Evolutionary conservation across 2,113 vertebrate species (phyloP).

Genomic region (Brienomyrus longianalis): DNA sequence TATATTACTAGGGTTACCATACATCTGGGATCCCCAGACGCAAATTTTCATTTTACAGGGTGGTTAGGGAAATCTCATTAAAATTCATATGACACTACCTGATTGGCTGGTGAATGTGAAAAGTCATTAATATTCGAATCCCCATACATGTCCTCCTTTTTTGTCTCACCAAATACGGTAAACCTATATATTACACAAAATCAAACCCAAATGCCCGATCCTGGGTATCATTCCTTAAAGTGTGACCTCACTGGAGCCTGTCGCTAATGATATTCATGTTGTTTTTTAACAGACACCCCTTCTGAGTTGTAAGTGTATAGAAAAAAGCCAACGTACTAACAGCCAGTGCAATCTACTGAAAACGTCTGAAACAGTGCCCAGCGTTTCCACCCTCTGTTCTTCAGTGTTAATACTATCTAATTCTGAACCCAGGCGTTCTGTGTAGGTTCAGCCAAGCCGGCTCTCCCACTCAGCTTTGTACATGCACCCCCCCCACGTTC

Average conservation of each 20-base stretch:
- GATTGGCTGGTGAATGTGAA: no score
- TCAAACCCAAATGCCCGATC: not conserved
- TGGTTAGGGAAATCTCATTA: no score
- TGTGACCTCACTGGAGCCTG: not conserved
- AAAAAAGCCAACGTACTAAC: not conserved
- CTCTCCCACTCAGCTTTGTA: not conserved
- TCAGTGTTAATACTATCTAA: not conserved
- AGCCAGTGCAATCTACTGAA: not conserved
- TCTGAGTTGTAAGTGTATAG: not conserved
- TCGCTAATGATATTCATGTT: not conserved
- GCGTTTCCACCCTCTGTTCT: not conserved
- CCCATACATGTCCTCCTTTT: no score
- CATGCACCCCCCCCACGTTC: not conserved
- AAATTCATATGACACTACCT: no score
- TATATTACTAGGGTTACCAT: not conserved
- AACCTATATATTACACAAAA: not conserved
- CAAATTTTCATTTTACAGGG: no score
- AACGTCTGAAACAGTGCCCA: not conserved
- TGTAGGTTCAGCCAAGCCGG: not conserved
- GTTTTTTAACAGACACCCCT: not conserved
- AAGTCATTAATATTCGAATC: no score
- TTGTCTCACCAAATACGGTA: no score
- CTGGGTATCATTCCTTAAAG: not conserved
- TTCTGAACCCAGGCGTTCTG: not conserved
- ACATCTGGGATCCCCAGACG: no score